Conservation (phyloP, 1,140 invertebrate genomes). For the Saxidomus purpurata region DNA sequence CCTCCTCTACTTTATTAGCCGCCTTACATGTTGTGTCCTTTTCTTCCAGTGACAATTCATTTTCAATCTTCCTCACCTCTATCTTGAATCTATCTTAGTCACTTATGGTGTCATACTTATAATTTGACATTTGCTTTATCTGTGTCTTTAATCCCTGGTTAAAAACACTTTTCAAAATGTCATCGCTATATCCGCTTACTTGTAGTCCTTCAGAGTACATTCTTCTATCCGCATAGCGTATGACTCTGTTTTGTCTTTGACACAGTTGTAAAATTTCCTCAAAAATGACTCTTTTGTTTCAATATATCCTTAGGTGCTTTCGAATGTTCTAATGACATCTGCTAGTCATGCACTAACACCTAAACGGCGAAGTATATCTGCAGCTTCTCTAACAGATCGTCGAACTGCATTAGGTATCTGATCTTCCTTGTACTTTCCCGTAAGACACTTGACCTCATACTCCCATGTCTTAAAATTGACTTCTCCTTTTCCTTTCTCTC, state of each 20-base stretch:
- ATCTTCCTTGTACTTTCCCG: not conserved
- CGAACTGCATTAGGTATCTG: conserved; percentile 14
- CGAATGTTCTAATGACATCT: conserved; percentile 1
- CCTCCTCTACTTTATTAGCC: not conserved
- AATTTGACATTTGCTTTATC: not conserved
- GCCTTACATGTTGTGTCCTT: not conserved
- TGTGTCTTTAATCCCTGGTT: not conserved
- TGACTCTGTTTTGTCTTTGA: not conserved
- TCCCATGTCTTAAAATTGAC: conserved; percentile 19
- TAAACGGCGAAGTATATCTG: conserved; percentile 22
- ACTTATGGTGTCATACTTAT: conserved; percentile 13
- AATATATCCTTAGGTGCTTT: conserved; percentile 16
- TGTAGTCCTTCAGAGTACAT: conserved; percentile 4
- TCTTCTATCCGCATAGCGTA: not conserved
- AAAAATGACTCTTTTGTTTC: conserved; percentile 19
- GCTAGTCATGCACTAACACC: not conserved
- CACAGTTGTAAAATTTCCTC: conserved; percentile 44
- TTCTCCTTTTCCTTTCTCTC: conserved; percentile 28
- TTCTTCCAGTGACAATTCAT: not conserved
- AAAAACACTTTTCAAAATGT: conserved; percentile 30
- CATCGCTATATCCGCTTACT: not conserved
- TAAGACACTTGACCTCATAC: conserved; percentile 5
- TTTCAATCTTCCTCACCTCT: conserved; percentile 18
- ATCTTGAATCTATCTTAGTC: conserved; percentile 50
- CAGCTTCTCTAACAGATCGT: not conserved